Evolutionary conservation across 2,888 invertebrate genomes (phyloP).

Genomic region (Ichneumon xanthorius): DNA sequence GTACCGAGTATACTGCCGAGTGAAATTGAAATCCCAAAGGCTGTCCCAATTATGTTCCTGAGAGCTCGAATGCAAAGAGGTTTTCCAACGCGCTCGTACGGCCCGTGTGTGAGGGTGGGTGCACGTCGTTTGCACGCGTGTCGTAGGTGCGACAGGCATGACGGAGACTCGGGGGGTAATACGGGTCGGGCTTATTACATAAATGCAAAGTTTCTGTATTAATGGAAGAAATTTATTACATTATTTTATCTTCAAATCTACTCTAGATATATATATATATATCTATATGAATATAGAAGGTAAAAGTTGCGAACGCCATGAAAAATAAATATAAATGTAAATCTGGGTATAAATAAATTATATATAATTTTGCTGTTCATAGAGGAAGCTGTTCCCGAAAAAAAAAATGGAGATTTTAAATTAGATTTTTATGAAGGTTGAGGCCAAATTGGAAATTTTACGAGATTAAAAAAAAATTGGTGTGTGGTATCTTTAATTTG

Average conservation of each 20-base stretch:
- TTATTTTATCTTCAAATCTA: background rate
- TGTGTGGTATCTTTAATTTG: too few species aligned
- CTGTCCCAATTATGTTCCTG: constrained; percentile 56
- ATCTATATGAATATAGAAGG: too few species aligned
- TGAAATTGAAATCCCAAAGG: constrained; percentile 65
- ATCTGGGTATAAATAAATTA: too few species aligned
- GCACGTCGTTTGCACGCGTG: background rate
- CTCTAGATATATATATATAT: too few species aligned
- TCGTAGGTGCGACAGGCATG: background rate
- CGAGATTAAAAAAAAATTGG: too few species aligned
- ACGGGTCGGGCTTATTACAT: background rate
- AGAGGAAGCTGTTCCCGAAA: too few species aligned
- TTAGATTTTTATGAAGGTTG: too few species aligned
- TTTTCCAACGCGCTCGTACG: background rate
- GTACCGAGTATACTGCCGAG: constrained; percentile 41
- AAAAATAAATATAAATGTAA: too few species aligned
- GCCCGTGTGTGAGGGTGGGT: background rate
- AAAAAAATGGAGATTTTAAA: too few species aligned
- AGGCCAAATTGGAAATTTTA: too few species aligned
- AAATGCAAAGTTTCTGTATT: background rate
- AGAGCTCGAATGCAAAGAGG: constrained; percentile 46
- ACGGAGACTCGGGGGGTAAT: background rate
- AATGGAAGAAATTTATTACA: background rate
- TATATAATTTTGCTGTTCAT: too few species aligned
- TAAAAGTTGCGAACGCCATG: too few species aligned